Conservation (phyloP, 1,140 invertebrate species). For the Drosophila punjabiensis region DNA sequence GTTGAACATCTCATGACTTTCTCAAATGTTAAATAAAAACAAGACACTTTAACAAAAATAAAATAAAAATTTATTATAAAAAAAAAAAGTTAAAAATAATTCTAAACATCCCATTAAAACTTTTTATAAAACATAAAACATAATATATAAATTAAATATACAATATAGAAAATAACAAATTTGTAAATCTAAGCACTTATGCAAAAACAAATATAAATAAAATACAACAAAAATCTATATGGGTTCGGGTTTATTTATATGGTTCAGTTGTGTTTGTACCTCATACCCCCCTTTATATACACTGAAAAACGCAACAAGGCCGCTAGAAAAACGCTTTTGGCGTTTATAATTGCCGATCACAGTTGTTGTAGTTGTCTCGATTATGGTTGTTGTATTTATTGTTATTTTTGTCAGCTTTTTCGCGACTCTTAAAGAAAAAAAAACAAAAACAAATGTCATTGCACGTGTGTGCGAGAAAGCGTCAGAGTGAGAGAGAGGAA, state of each 20-base stretch:
- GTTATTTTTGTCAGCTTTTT: constrained; percentile 44
- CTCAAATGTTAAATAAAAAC: neutral
- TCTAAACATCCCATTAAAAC: neutral
- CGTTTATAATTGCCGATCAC: constrained; percentile 56
- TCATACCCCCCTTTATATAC: constrained; percentile 17
- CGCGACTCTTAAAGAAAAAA: constrained; percentile 19
- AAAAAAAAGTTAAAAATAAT: neutral
- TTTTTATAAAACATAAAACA: neutral
- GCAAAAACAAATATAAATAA: constrained; percentile 28
- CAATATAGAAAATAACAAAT: neutral
- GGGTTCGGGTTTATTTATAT: constrained; percentile 15
- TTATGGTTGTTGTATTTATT: constrained; percentile 28
- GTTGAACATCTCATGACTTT: neutral
- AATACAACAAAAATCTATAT: constrained; percentile 10
- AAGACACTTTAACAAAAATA: neutral
- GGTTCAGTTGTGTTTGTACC: constrained; percentile 2
- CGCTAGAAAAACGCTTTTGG: constrained; percentile 55
- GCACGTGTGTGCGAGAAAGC: constrained; percentile 44
- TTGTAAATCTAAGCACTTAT: neutral
- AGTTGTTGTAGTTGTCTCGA: constrained; percentile 21
- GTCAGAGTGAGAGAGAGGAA: neutral
- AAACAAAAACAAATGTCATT: constrained; percentile 31
- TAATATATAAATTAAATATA: no score
- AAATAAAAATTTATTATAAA: neutral
- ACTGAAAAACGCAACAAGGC: constrained; percentile 60